These are phyloP conservation scores for Bursaphelenchus okinawaensis DNA, from an alignment of 2,888 invertebrate genomes.

Conservation along the genomic window DNA sequence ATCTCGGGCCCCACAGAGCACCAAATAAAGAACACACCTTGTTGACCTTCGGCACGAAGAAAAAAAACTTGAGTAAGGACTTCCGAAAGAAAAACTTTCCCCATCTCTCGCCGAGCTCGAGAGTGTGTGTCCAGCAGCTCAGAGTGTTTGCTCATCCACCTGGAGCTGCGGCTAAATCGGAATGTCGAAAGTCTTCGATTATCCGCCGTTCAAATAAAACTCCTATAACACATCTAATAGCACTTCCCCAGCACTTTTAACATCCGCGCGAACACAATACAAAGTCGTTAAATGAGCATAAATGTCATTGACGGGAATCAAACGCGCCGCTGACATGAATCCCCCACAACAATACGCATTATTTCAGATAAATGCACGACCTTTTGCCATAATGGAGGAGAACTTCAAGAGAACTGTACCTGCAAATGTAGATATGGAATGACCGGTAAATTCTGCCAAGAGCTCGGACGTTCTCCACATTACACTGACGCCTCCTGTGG, in stretches of 20 bases:
- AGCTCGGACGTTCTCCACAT: constrained; percentile 7
- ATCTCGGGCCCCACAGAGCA: not conserved
- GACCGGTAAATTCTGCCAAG: constrained; percentile 30
- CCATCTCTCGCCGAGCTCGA: not conserved
- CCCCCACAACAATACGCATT: not conserved
- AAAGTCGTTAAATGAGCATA: not conserved
- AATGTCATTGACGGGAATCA: not conserved
- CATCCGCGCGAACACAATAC: not conserved
- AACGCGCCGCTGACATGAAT: not conserved
- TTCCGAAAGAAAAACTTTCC: not conserved
- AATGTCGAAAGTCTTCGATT: not conserved
- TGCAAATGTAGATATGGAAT: constrained; percentile 38
- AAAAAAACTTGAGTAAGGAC: not conserved
- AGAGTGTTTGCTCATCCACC: not conserved
- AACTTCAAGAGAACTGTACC: constrained; percentile 23
- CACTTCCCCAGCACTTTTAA: too few relatives aligned
- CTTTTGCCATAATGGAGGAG: constrained; percentile 30
- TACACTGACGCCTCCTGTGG: constrained; percentile 38
- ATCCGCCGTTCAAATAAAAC: not conserved
- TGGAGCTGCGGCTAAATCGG: not conserved
- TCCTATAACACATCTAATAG: too few relatives aligned
- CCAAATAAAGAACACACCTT: not conserved
- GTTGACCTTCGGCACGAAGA: not conserved
- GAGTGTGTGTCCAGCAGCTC: not conserved
- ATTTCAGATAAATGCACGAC: constrained; percentile 37